Evolutionary conservation across 2,113 vertebrate species (phyloP), one percentile per base, ranked within the genome.

Genomic region (Vanacampus margaritifer): DNA sequence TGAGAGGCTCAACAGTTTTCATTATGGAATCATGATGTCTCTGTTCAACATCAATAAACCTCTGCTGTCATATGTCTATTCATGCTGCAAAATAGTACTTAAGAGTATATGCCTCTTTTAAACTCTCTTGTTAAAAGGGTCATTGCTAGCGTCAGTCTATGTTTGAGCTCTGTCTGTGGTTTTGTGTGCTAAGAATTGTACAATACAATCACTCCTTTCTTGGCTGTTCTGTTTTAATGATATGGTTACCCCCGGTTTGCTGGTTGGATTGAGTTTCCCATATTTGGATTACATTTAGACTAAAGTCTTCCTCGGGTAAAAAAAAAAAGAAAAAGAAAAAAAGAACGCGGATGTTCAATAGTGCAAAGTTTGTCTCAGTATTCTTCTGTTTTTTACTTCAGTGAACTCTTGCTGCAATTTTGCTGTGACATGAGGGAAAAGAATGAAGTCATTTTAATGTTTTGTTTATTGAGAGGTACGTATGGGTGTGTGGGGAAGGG

Each of bases 401-500:
- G 70, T 70, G 78, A 78, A 79, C 77, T 83, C 85, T 89, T 78
- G 79, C 79, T 75, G 67, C 50, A 66, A 68, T 74, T 75, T 79
- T 46, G 24, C 54, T 60, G 60, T 48, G 76, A 71, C 72, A 81
- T 75, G 59, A 73, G 68, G 64, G 19, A 43, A 74, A 43, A 72
- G 79, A 87, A 82, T 78, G 67, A 86, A 76, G 59, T 74, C 69
- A 85, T 89, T 87, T 89, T 76, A 78, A 84, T 65, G 43, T 86
- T 84, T 87, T 81, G 68, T 82, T 82, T 80, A 85, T 79, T 68
- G 79, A 84, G n/a, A 65, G 70, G 71, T 69, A 65, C 32, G 41
- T 64, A 26, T 67, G 35, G 39, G 14, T 71, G 59, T 26, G 36
- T 43, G 36, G 51, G 19, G 13, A 23, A 53, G 26, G 24, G 24